A percentile compares a stretch with the other conserved stretches of the same genome.
Conservation (phyloP, 2,888 invertebrate species). For the Rutpela maculata region DNA sequence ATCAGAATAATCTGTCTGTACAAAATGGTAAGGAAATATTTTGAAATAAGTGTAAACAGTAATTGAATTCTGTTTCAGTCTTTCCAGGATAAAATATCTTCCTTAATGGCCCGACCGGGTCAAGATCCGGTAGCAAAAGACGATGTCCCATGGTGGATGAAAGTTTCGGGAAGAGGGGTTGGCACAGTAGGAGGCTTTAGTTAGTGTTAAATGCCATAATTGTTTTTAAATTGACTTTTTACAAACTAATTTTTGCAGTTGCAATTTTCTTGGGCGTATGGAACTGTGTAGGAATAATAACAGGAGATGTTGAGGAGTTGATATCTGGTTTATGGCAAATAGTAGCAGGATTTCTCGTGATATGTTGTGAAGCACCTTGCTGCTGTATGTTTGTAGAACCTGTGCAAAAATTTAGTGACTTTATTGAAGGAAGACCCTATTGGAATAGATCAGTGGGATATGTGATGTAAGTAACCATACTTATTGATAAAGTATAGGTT, state of each 20-base stretch:
- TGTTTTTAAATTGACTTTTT: background rate
- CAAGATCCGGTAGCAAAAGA: constrained; percentile 86
- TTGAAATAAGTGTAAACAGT: background rate
- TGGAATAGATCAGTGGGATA: constrained; percentile 93
- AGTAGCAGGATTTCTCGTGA: constrained; percentile 90
- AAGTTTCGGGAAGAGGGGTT: constrained; percentile 88
- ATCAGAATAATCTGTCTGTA: background rate
- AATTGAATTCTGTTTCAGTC: constrained; percentile 76
- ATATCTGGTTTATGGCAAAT: constrained; percentile 91
- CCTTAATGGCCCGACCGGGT: constrained; percentile 88
- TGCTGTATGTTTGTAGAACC: constrained; percentile 98
- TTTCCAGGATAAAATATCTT: constrained; percentile 86
- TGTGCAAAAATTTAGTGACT: constrained; percentile 90
- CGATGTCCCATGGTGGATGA: constrained; percentile 93
- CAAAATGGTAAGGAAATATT: constrained; percentile 29
- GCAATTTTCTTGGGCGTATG: constrained; percentile 89
- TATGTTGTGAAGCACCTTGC: constrained; percentile 96
- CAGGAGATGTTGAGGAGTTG: constrained; percentile 80
- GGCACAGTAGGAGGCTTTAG: constrained; percentile 90
- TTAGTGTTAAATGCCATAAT: constrained; percentile 75
- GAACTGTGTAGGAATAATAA: constrained; percentile 82
- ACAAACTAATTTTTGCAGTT: constrained; percentile 78
- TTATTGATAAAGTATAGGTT: background rate
- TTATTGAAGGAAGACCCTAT: constrained; percentile 88
- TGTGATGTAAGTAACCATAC: constrained; percentile 82